Evolutionary conservation across 1,140 invertebrate species (phyloP).

Genomic region (Vanessa tameamea): DNA sequence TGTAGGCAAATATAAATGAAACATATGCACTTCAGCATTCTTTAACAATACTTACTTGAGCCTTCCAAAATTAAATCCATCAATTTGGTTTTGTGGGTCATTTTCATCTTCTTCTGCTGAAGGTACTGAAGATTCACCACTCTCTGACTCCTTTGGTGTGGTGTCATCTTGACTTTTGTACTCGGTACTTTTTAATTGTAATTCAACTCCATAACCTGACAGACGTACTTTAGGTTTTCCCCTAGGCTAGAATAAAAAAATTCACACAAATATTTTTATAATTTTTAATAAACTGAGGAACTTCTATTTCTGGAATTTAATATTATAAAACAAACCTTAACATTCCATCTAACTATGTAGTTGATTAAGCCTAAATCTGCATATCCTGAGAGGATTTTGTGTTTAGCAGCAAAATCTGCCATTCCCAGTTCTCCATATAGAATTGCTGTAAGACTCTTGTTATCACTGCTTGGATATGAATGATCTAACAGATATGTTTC

Average conservation of each 20-base stretch:
- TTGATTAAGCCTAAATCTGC: slow-evolving; percentile 87
- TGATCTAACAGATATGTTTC: slow-evolving; percentile 92
- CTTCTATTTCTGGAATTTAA: slow-evolving; percentile 14
- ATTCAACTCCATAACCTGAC: slow-evolving; percentile 98
- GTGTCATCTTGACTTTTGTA: slow-evolving; percentile 99
- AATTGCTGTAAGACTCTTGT: slow-evolving; percentile 85
- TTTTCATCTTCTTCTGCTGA: slow-evolving; percentile 83
- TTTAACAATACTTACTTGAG: slow-evolving; percentile 83
- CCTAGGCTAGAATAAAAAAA: slow-evolving; percentile 70
- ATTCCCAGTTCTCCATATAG: slow-evolving; percentile 94
- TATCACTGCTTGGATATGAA: slow-evolving; percentile 88
- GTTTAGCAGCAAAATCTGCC: slow-evolving; percentile 86
- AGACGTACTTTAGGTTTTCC: slow-evolving; percentile 85
- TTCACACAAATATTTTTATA: not conserved
- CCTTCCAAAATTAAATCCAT: slow-evolving; percentile 94
- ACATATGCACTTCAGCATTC: no score
- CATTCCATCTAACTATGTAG: slow-evolving; percentile 93
- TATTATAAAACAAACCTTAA: slow-evolving; percentile 81
- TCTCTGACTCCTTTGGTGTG: slow-evolving; percentile 81
- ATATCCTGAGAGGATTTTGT: slow-evolving; percentile 85
- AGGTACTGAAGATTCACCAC: slow-evolving; percentile 76
- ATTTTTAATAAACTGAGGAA: not conserved
- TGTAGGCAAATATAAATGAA: no score
- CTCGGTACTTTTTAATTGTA: slow-evolving; percentile 99
- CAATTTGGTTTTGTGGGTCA: slow-evolving; percentile 84